Conservation (phyloP, 2,113 vertebrate species). For the Podocnemis expansa region DNA sequence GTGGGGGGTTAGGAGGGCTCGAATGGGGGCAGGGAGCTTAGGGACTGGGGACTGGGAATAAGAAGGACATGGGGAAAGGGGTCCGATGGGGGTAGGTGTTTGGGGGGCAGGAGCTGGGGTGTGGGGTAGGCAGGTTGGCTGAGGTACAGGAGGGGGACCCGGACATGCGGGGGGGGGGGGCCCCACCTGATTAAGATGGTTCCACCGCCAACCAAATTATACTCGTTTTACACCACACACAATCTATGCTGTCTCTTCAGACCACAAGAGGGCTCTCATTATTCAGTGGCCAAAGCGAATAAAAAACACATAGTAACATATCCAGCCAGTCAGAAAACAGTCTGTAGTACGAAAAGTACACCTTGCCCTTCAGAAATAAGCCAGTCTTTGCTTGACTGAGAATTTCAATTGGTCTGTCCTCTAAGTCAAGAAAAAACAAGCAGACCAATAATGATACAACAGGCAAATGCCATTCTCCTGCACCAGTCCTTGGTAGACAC, state of each 20-base stretch:
- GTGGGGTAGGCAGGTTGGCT: no score
- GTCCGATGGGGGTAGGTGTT: no score
- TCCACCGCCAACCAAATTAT: no score
- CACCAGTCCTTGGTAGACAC: no score
- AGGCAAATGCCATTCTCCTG: background rate
- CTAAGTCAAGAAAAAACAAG: background rate
- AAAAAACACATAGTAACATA: background rate
- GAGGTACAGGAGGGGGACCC: no score
- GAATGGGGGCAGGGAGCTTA: no score
- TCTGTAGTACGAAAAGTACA: rapidly evolving
- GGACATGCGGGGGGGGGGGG: no score
- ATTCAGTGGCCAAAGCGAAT: background rate
- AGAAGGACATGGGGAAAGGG: no score
- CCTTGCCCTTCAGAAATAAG: background rate
- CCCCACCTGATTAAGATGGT: no score
- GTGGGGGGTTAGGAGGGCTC: no score
- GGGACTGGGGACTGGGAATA: no score
- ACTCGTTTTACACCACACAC: background rate
- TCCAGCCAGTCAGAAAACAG: background rate
- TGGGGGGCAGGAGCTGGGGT: no score
- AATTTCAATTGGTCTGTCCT: rapidly evolving
- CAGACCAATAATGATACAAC: background rate
- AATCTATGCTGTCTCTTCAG: background rate
- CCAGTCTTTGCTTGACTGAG: rapidly evolving
- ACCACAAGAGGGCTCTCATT: background rate